These are phyloP conservation scores for Entomobrya proxima DNA, from an alignment of 2,888 invertebrate species.

Conservation along the genomic window DNA sequence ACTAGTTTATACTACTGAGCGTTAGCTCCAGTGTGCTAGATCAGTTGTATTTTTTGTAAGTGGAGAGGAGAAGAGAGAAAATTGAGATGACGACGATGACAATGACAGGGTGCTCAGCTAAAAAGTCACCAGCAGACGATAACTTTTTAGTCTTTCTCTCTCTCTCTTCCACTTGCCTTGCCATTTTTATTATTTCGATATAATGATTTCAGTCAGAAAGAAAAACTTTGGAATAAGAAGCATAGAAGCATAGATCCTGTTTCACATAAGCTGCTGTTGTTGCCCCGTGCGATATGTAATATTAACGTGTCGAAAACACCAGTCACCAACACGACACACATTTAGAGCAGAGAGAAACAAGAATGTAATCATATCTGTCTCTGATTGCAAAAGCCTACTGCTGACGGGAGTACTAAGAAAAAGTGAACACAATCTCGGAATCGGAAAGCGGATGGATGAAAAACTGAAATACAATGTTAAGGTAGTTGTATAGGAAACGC, in stretches of 20 bases:
- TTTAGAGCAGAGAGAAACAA: not conserved
- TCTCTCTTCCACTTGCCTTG: not conserved
- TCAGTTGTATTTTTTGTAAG: not conserved
- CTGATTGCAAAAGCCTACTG: not conserved
- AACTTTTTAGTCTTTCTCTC: not conserved
- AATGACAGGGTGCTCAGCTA: constrained; percentile 41
- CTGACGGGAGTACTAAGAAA: no score
- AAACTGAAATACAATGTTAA: no score
- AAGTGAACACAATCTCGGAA: no score
- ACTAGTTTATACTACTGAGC: not conserved
- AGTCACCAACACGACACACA: not conserved
- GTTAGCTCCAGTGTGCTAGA: not conserved
- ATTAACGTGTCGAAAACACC: constrained; percentile 23
- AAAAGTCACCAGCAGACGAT: constrained; percentile 43
- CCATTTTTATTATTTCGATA: constrained; percentile 10
- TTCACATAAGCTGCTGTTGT: not conserved
- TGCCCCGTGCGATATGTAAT: not conserved
- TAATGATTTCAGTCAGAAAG: not conserved
- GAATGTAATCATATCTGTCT: not conserved
- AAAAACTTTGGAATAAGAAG: not conserved
- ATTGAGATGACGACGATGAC: constrained; percentile 25
- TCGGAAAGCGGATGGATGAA: no score
- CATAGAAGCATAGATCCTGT: not conserved
- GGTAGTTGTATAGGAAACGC: no score
- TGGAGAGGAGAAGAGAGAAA: not conserved